These are phyloP conservation scores for Pristionchus arcanus DNA, from an alignment of 2,888 invertebrate species.

Conservation along the genomic window DNA sequence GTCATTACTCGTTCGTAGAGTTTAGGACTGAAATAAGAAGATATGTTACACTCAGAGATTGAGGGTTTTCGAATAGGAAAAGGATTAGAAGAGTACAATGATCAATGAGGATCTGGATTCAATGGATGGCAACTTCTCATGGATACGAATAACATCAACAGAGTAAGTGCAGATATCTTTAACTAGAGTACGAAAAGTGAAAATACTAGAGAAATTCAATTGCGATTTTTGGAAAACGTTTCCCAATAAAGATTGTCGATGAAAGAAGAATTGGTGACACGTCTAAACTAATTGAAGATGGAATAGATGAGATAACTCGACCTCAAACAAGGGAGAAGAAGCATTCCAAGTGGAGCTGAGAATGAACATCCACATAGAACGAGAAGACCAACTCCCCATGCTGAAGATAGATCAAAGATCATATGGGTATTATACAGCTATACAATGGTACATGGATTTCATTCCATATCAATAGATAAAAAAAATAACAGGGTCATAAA, in stretches of 20 bases:
- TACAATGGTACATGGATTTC: not conserved
- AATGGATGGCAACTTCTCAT: not conserved
- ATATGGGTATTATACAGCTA: not conserved
- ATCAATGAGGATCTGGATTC: not conserved
- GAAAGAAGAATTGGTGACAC: not conserved
- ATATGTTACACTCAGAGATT: not conserved
- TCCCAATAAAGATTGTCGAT: not conserved
- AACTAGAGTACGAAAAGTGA: not conserved
- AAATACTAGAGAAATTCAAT: not conserved
- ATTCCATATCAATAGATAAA: not conserved
- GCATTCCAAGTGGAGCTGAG: slow-evolving; percentile 75
- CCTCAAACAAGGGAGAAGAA: slow-evolving; percentile 70
- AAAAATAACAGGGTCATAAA: not conserved
- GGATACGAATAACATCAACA: not conserved
- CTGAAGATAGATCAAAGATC: slow-evolving; percentile 64
- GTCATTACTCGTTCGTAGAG: slow-evolving; percentile 76
- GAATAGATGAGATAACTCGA: not conserved
- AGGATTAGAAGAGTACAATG: not conserved
- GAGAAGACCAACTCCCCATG: slow-evolving; percentile 75
- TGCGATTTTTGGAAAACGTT: not conserved
- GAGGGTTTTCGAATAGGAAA: not conserved
- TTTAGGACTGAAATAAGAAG: slow-evolving; percentile 53
- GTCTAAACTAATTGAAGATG: not conserved
- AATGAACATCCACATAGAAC: slow-evolving; percentile 74
- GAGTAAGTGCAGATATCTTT: not conserved